Percentiles rank a stretch among this genome's conserved stretches.
Conservation (phyloP, 2,888 invertebrate genomes). For the Anticlea derivata region DNA sequence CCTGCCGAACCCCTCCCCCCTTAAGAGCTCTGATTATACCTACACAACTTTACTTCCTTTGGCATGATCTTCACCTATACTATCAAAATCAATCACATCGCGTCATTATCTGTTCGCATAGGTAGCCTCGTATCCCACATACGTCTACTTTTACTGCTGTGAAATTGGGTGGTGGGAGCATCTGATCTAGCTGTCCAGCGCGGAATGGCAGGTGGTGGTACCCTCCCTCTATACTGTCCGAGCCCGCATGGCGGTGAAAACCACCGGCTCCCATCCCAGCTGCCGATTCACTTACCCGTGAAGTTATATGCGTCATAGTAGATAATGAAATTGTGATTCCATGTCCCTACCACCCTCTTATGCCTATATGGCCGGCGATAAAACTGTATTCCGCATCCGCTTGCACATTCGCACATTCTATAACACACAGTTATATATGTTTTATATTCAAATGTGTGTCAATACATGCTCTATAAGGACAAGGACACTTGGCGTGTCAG, state of each 20-base stretch:
- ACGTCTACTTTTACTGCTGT: constrained; percentile 4
- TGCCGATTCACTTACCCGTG: constrained; percentile 65
- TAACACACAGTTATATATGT: no score
- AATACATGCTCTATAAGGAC: constrained; percentile 36
- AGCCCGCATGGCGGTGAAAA: constrained; percentile 48
- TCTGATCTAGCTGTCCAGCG: constrained; percentile 32
- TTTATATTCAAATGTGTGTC: constrained; percentile 37
- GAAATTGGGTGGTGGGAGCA: constrained; percentile 32
- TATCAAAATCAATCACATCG: no score
- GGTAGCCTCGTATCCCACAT: background rate
- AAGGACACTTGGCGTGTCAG: constrained; percentile 36
- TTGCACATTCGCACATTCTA: background rate
- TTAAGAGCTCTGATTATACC: no score
- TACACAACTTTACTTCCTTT: no score
- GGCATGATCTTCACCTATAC: background rate
- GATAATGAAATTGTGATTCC: constrained; percentile 53
- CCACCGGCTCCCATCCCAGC: constrained; percentile 55
- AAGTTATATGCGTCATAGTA: constrained; percentile 47
- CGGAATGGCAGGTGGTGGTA: constrained; percentile 31
- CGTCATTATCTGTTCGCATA: no score
- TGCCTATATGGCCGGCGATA: constrained; percentile 24
- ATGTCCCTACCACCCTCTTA: constrained; percentile 31
- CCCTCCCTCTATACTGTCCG: constrained; percentile 39
- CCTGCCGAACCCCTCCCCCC: no score
- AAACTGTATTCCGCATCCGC: constrained; percentile 23